Evolutionary conservation across 2,888 invertebrate species (phyloP).

Genomic region (Campoplex nolae): DNA sequence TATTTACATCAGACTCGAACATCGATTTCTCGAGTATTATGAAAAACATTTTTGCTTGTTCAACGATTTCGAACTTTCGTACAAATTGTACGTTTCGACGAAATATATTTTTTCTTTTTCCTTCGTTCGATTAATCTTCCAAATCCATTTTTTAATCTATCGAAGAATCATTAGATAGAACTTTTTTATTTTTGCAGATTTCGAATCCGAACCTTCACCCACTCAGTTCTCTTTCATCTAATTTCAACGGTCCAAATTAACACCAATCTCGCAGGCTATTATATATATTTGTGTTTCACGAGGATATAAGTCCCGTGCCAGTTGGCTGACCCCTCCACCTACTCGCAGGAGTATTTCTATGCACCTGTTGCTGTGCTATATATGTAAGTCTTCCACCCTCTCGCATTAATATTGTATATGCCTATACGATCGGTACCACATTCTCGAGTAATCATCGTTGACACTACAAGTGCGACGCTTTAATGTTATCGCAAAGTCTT

Average conservation of each 20-base stretch:
- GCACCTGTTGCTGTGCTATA: slow-evolving; percentile 59
- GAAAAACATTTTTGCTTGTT: neutral
- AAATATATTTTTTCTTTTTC: neutral
- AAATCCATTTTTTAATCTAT: neutral
- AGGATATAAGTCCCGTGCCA: slow-evolving; percentile 26
- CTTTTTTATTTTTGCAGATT: neutral
- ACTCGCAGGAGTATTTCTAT: slow-evolving; percentile 51
- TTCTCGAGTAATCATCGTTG: slow-evolving; percentile 8
- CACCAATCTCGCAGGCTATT: neutral
- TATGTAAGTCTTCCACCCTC: slow-evolving; percentile 13
- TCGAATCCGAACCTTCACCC: neutral
- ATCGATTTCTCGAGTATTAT: neutral
- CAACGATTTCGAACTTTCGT: neutral
- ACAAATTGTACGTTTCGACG: neutral
- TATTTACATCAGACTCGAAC: neutral
- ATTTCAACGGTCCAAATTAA: neutral
- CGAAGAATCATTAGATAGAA: too few relatives aligned
- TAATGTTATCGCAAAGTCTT: neutral
- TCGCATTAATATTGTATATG: neutral
- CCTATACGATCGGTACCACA: neutral
- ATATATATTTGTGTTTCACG: neutral
- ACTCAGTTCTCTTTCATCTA: neutral
- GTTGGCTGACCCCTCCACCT: slow-evolving; percentile 52
- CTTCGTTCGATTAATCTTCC: neutral
- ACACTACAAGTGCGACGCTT: neutral